Evolutionary conservation across 2,797 vertebrate species (phyloP), one percentile per base, ranked within the genome.

Genomic region (Distichodus sexfasciatus): DNA sequence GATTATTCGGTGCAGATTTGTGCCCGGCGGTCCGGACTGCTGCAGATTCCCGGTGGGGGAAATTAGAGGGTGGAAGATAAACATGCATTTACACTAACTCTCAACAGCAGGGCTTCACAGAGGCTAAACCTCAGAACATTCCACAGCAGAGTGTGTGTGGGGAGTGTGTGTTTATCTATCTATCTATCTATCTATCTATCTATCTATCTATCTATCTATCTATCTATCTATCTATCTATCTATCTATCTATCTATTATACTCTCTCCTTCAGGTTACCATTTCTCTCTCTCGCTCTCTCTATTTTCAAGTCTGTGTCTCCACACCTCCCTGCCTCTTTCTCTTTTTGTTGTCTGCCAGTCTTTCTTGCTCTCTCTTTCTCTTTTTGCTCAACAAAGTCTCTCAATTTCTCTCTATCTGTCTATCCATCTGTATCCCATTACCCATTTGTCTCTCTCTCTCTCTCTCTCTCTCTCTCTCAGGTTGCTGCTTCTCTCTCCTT

Each of bases 1-100:
- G 69, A 66, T 81, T 82, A 76, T 86, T 84, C 76, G 60, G 71
- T n/a, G n/a, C n/a, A n/a, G n/a, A n/a, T n/a, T n/a, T n/a, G n/a
- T n/a, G n/a, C n/a, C n/a, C n/a, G n/a, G n/a, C n/a, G n/a, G n/a
- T 28, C 41, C 48, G 36, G 66, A 35, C 23, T n/a, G 76, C 50
- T 73, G 23, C 44, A 66, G 28, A n/a, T 64, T 50, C 66, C 24
- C 28, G 33, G 33, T 55, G 26, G n/a, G 23, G 19, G 29, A 38
- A 66, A 70, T 23, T 17, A 64, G 23, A 68, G 68, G 26, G 50
- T 50, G 11, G 14, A 50, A 50, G 46, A 62, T 17, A 55, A 62
- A 33, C 55, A 63, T 6, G 17, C 51, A 21, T 67, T 36, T 19
- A 57, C 2, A 19, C 33, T 24, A 55, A 69, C 57, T 61, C 6